Base-by-base conservation (phyloP, 2,888 invertebrate genomes). In the Punctoribates punctum region DNA sequence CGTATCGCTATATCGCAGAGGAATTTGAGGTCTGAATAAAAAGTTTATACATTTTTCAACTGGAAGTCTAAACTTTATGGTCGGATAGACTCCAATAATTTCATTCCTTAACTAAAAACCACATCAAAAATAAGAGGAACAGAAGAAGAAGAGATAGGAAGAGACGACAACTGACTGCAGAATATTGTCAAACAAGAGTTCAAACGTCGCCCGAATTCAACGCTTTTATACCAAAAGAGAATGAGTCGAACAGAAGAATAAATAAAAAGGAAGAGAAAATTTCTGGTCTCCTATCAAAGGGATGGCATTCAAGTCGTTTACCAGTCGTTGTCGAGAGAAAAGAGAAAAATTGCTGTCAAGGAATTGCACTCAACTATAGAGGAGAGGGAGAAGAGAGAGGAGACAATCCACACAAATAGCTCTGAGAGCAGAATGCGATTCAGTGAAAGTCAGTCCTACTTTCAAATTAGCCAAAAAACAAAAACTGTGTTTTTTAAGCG, bases 121-220 rank as follows among this genome's bases (percentile, higher is more conserved):
- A 60, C 29, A 60, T 60, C 6, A 60, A 27, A 60, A 54, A 9
- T n/a, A 11, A 54, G 54, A n/a, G 20, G 42, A 54, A 20, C 8
- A 54, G 17, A n/a, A 51, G 17, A 51, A 51, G 20, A 51, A 51
- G 51, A 17, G 51, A 51, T 51, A 51, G n/a, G 51, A 51, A 17
- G 51, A 51, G n/a, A n/a, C n/a, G 17, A 51, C 51, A 20, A 51
- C 51, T 51, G 51, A 51, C 51, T 51, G 54, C 54, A 29, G 27
- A 60, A 60, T 60, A 60, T 60, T 60, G 60, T 60, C 60, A 60
- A 60, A 60, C 27, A 60, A 29, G 15, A 60, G 17, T 60, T 60
- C 27, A 60, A 60, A 29, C 60, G 27, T 60, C 60, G 27, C 60
- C 60, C 60, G 20, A 60, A 60, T 60, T 29, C 29, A 60, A 60